Conservation (phyloP, 2,888 invertebrate species). For the Melanargia galathea region DNA sequence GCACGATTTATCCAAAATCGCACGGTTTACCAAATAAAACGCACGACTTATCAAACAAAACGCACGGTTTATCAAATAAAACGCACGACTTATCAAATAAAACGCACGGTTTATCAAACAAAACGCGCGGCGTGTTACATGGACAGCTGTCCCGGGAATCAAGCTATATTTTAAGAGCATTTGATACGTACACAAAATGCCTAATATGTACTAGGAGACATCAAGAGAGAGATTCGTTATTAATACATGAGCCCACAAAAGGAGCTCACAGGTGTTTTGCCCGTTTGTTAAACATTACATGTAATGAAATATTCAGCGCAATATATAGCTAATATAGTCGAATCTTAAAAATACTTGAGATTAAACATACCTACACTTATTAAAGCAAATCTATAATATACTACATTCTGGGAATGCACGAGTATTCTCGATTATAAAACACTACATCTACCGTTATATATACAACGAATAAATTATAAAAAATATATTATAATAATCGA, state of each 20-base stretch:
- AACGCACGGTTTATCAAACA: too few relatives aligned
- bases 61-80: too few relatives aligned
- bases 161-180: background rate
- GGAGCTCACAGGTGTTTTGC: background rate
- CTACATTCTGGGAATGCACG: conserved; percentile 71
- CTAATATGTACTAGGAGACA: background rate
- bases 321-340: conserved; percentile 37
- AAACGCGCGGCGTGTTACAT: too few relatives aligned
- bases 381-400: conserved; percentile 69
- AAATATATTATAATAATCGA: conserved; percentile 57
- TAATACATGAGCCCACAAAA: conserved; percentile 7
- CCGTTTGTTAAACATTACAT: background rate
- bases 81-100: too few relatives aligned
- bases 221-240: conserved; percentile 5
- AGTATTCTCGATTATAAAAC: conserved; percentile 51
- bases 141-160: too few relatives aligned
- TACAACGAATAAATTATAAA: conserved; percentile 64
- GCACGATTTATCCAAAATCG: too few relatives aligned
- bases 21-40: too few relatives aligned
- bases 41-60: too few relatives aligned
- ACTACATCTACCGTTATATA: conserved; percentile 56
- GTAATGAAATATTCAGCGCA: conserved; percentile 5
- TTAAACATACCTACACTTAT: conserved; percentile 57
- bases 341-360: conserved; percentile 44
- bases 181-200: background rate